Percentiles rank a stretch among this genome's conserved stretches.
phyloP scores from a whole-genome alignment of 2,113 vertebrate species.

The Phylloscopus trochilus region DNA sequence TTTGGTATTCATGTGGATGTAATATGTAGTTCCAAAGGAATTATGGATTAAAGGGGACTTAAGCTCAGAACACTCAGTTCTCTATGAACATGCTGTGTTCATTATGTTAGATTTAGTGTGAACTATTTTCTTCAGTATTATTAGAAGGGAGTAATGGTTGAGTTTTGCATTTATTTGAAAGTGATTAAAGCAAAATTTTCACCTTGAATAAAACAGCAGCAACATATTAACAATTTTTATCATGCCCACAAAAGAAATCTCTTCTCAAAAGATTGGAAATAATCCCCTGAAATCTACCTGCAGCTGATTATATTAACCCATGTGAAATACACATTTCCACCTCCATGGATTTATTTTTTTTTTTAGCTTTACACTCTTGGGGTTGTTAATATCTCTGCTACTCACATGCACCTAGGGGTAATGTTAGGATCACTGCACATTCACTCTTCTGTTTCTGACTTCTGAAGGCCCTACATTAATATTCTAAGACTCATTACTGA shows the following conservation, averaged over 20 bases:
- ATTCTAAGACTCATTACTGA: conserved; percentile 65
- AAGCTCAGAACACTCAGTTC: conserved; percentile 64
- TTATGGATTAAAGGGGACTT: conserved; percentile 65
- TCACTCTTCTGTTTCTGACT: conserved; percentile 39
- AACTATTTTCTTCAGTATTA: conserved; percentile 68
- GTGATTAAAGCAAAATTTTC: conserved; percentile 73
- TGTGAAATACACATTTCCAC: conserved; percentile 34
- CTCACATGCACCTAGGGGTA: conserved; percentile 38
- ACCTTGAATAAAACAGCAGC: conserved; percentile 63
- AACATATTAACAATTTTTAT: conserved; percentile 70
- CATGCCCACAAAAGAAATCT: conserved; percentile 65
- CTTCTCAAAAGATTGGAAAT: conserved; percentile 64
- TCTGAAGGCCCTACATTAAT: conserved; percentile 61
- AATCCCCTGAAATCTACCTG: conserved; percentile 68
- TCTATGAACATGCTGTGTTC: conserved; percentile 63
- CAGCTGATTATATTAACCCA: conserved; percentile 65
- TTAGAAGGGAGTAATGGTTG: conserved; percentile 62
- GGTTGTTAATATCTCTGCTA: conserved; percentile 31
- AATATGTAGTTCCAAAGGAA: conserved; percentile 67
- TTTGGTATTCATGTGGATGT: conserved; percentile 65
- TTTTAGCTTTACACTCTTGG: not conserved
- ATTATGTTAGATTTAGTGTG: conserved; percentile 71
- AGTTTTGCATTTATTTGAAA: conserved; percentile 69
- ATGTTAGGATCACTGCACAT: conserved; percentile 34
- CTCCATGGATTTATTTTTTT: not conserved